Percentiles rank a stretch among this genome's conserved stretches.
These are phyloP conservation scores for Sparus aurata DNA, from an alignment of 2,797 vertebrate species.

Conservation along the genomic window DNA sequence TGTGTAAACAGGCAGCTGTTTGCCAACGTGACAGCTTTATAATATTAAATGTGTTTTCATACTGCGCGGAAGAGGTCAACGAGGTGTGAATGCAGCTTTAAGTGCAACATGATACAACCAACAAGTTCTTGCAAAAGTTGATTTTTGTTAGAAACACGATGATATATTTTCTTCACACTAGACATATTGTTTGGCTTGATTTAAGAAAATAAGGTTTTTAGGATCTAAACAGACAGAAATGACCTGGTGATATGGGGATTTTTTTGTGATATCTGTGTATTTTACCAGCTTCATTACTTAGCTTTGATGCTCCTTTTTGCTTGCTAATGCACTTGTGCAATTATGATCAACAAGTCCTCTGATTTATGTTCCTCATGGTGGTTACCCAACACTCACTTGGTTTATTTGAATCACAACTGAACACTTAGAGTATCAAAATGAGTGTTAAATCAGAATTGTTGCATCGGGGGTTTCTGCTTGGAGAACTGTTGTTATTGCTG, in stretches of 20 bases:
- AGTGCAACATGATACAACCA: background rate
- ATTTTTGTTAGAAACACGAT: background rate
- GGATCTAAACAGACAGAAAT: background rate
- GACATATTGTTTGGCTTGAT: background rate
- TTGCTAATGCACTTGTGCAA: background rate
- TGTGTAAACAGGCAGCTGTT: background rate
- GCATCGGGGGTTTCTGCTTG: background rate
- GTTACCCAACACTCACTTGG: background rate
- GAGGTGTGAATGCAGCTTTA: background rate
- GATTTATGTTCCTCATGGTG: no score
- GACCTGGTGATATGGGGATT: background rate
- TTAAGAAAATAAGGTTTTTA: background rate
- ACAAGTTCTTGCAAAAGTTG: background rate
- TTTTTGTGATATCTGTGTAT: background rate
- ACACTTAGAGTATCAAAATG: background rate
- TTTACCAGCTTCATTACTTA: background rate
- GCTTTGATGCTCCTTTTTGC: background rate
- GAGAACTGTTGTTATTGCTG: background rate
- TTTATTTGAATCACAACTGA: background rate
- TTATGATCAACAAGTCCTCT: background rate
- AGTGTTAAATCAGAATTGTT: background rate
- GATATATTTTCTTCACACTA: background rate
- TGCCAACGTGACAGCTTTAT: background rate
- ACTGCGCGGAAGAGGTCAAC: background rate
- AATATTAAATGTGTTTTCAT: background rate